Base-by-base conservation (phyloP, 2,888 invertebrate species). In the Silvanus unidentatus region DNA sequence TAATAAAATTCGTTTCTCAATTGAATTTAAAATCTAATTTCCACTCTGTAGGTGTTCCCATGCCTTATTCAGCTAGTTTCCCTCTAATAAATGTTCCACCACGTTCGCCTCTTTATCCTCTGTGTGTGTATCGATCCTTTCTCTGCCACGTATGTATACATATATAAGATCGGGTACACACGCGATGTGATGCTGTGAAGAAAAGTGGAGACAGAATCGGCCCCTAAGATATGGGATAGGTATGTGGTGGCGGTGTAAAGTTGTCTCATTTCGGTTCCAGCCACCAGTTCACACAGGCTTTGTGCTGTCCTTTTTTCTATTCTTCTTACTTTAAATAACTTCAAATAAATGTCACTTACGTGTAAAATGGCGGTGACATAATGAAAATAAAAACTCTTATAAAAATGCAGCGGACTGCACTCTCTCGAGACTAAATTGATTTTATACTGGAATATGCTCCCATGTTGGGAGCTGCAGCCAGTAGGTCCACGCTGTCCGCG, bases 11-110 rank as follows among this genome's bases (percentile, higher is more conserved):
- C 57, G 54, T 49, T 54, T 48, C 53, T 52, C 55, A 59, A 60
- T 60, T 54, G 57, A 57, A 60, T 60, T 57, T 60, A 55, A 59
- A 59, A 59, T 59, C 54, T 53, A 54, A 58, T 60, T 59, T 57
- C 53, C 46, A 44, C 57, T 50, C 55, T 40, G 57, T 56, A 53
- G 56, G 59, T 57, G 57, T 48, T 55, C 55, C 52, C 9, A 37
- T 37, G 37, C 37, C 37, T 45, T 42, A 40, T 42, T 48, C 44
- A 39, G 40, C 42, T 40, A 40, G 40, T 45, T 43, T 10, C 13
- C 14, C 40, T 39, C 48, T 27, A 38, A 37, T 32, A 43, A 45
- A 40, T 40, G 39, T 47, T 39, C 40, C 28, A 43, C 32, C 38
- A 16, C 43, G 43, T 41, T 32, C 10, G 4, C 32, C 32, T 32